phyloP scores from a whole-genome alignment of 1,140 invertebrate species.

The Drosophila varians region DNA sequence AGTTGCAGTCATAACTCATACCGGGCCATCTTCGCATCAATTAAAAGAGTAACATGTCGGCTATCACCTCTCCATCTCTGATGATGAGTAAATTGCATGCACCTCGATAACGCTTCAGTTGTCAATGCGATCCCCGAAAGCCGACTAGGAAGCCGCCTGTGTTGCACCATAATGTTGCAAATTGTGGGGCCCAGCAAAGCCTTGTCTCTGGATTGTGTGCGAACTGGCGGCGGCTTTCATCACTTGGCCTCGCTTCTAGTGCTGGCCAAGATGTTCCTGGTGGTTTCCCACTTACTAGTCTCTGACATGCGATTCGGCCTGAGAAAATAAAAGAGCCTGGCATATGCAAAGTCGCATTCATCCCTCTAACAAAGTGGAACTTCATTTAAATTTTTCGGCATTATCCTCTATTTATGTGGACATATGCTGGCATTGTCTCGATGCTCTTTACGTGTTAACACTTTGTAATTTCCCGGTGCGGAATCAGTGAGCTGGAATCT shows the following conservation, averaged over 20 bases:
- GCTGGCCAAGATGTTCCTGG: constrained; percentile 16
- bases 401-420: constrained; percentile 22
- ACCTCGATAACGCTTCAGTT: constrained; percentile 78
- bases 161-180: not conserved
- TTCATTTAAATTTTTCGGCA: constrained; percentile 34
- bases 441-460: constrained; percentile 75
- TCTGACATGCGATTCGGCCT: constrained; percentile 24
- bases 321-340: not conserved
- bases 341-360: constrained; percentile 2
- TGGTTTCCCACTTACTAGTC: constrained; percentile 25
- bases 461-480: constrained; percentile 71
- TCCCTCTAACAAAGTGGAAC: not conserved
- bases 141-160: constrained; percentile 1
- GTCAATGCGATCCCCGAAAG: constrained; percentile 48
- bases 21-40: constrained; percentile 77
- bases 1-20: constrained; percentile 81
- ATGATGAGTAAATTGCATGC: constrained; percentile 82
- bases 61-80: constrained; percentile 80
- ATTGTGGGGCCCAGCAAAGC: constrained; percentile 5
- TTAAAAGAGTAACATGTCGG: constrained; percentile 80
- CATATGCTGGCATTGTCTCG: constrained; percentile 47
- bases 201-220: constrained; percentile 32
- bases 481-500: constrained; percentile 71
- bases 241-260: too few species aligned
- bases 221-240: constrained; percentile 55